These are phyloP conservation scores for Microctonus brassicae DNA, from an alignment of 2,888 invertebrate genomes.

Conservation along the genomic window DNA sequence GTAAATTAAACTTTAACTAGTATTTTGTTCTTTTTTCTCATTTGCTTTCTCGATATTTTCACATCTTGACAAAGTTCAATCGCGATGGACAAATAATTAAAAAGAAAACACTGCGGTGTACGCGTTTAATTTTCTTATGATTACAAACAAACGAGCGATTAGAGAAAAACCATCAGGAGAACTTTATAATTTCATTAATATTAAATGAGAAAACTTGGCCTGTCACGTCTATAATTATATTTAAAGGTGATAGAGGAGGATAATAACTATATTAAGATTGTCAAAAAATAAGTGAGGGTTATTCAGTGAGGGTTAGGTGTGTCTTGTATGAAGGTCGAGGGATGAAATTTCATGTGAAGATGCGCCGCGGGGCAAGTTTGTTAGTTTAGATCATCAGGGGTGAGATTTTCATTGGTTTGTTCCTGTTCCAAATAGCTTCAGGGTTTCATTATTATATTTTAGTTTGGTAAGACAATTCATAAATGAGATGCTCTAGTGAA, in stretches of 20 bases:
- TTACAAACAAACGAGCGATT: neutral
- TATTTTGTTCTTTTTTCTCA: neutral
- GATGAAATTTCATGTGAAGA: neutral
- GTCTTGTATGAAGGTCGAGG: neutral
- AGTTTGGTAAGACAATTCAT: neutral
- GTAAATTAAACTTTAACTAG: neutral
- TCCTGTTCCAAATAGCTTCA: neutral
- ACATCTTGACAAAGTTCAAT: neutral
- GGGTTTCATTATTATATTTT: neutral
- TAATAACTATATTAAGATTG: neutral
- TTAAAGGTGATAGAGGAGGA: neutral
- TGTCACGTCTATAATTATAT: neutral
- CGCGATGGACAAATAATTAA: neutral
- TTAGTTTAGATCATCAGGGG: neutral
- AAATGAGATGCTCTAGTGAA: neutral
- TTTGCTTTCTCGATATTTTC: neutral
- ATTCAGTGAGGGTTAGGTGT: neutral
- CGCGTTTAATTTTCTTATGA: neutral
- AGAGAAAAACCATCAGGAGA: neutral
- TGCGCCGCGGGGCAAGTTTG: neutral
- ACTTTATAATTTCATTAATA: slow-evolving; percentile 1
- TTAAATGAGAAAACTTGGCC: neutral
- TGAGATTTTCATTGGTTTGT: neutral
- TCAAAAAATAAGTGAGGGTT: neutral
- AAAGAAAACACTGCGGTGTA: neutral